Base-by-base conservation (phyloP, 2,797 vertebrate genomes). In the Nasua narica region DNA sequence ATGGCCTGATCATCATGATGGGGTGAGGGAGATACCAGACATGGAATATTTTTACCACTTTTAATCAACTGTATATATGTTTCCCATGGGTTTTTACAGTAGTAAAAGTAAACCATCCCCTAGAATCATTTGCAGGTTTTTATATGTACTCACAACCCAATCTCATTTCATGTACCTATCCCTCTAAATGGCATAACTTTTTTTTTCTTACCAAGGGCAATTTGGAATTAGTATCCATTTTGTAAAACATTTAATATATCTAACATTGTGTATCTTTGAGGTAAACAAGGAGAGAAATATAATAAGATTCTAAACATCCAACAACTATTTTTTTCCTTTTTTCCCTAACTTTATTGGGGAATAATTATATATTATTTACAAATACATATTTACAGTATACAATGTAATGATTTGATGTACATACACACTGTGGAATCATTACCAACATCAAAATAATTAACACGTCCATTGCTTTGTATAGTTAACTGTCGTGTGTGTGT, bases 11-110 rank as follows among this genome's bases (percentile, higher is more conserved):
- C 56, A 62, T 21, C 23, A 62, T 3, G 4, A 43, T 29, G 16
- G 8, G 1, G 13, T 27, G 2, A 50, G 46, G 27, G 4, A 7
- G 35, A 18, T 5, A 40, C 0, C 1, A 43, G 25, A 62, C 12
- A 52, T 37, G n/a, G 27, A 58, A 87, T n/a, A n/a, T 19, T 69
- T 35, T 35, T 77, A 52, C 6, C 32, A 65, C 35, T 72, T 62
- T 70, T 48, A 74, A 54, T 6, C 40, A 90, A 76, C 5, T 32
- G 4, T 14, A 52, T 23, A 81, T 56, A 48, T 43, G 23, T 77
- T 67, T 21, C 43, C 70, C 3, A 46, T 10, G 7, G 27, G 25
- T 54, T n/a, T 84, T 27, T 62, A 43, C 4, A 62, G 25, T 40
- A 81, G 6, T 46, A n/a, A 62, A 43, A 65, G 27, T 54, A 67